Evolutionary conservation across 1,140 invertebrate species (phyloP), one percentile per base, ranked within the genome.

Genomic region (Coptotermes formosanus): DNA sequence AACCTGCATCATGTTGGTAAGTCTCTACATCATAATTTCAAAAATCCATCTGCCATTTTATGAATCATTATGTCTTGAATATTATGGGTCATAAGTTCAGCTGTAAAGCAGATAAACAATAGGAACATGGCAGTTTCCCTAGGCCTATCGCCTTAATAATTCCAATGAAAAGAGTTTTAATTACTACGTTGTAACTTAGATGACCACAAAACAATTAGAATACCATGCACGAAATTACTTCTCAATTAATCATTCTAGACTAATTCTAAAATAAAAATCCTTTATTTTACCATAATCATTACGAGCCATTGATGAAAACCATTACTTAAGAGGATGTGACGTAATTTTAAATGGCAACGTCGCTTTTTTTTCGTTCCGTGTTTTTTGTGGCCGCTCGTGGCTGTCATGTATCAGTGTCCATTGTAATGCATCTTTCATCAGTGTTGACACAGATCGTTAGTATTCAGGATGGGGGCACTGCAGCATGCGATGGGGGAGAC

Each of bases 391-490:
- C 12, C 7, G 59, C 14, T 23, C 59, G 19, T 64, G 59, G 19
- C 59, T 64, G 59, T 64, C 59, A 64, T 64, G 59, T 64, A 64
- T 64, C 59, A 64, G 59, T 64, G 59, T 64, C 59, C 59, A 23
- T 64, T 64, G 59, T 64, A 64, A 64, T 64, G 59, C 59, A 64
- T 64, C 59, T 64, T 64, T 64, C 59, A 64, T 64, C 59, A 64
- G 59, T 64, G 59, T 64, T 64, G 59, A 64, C 59, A 64, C 59
- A 64, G 59, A 64, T 48, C 82, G 82, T 48, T 44, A 48, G 38
- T 48, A 83, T 83, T 83, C 82, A 83, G 12, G 19, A 30, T n/a
- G n/a, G 82, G 21, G 30, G 23, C 16, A 30, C 38, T 23, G 82
- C 19, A 11, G 82, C 23, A 48, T 23, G 82, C 19, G n/a, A 43